Evolutionary conservation across 2,797 vertebrate species (phyloP), one percentile per base, ranked within the genome.

Genomic region (Poecile montanus): DNA sequence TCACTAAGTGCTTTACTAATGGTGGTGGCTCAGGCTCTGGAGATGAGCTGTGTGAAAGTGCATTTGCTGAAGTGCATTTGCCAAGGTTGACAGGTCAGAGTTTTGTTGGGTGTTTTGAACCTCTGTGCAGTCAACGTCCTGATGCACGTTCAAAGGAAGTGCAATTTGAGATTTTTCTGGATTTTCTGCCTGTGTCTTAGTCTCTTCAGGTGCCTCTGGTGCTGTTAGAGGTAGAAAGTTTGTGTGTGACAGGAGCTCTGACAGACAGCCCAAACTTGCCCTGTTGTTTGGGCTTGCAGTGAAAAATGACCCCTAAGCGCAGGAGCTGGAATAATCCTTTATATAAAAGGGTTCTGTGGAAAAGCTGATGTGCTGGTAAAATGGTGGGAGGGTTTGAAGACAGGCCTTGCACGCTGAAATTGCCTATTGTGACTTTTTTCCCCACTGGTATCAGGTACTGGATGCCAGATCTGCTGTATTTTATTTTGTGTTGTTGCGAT

Each of bases 241-340:
- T 34, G 15, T 1, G 0, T 66, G 57, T 88, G 48, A 42, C 62
- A n/a, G 38, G 44, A 66, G 45, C 51, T 92, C 57, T 58, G 65
- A 44, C 68, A 66, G 47, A 18, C 40, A 27, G 67, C 48, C 23
- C 79, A 54, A 4, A 16, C 42, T 68, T 80, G 34, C 8, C 1
- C 60, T 53, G 32, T 44, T 89, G 66, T 36, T 81, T 67, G 76
- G 58, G 53, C 81, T 84, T 89, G 50, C 53, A 36, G 9, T 88
- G 80, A 63, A 57, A 89, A 88, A 63, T 21, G 56, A 54, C 88
- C 79, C 82, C 13, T 30, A 44, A 93, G 76, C 72, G 1, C 25
- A 54, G 54, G 71, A 85, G 34, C 91, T 83, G 29, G 88, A 97
- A 93, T 74, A 93, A 94, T 88, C 87, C 70, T 87, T 65, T 65